Conservation (phyloP, 2,797 vertebrate species). For the Propithecus deckenii region DNA sequence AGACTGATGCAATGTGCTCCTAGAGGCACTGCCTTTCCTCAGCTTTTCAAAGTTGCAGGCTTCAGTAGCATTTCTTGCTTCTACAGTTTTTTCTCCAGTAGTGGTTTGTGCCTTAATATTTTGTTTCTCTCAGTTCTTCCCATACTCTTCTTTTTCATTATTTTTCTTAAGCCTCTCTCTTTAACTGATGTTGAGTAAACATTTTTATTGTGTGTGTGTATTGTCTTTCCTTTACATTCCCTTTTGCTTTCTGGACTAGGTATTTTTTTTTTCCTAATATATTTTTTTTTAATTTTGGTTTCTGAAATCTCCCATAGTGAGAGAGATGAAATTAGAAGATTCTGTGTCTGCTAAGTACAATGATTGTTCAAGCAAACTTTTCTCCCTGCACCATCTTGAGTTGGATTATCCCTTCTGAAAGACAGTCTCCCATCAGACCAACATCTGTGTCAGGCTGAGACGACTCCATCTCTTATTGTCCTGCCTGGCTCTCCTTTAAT, state of each 20-base stretch:
- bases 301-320: not conserved
- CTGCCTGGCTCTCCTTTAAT: not conserved
- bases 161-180: not conserved
- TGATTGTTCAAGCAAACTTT: not conserved
- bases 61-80: not conserved
- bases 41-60: not conserved
- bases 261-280: too few species aligned
- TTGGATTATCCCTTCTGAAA: not conserved
- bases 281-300: not conserved
- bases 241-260: not conserved
- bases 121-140: not conserved
- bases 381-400: not conserved
- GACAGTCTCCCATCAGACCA: not conserved
- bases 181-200: not conserved
- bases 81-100: not conserved
- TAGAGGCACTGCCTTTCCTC: not conserved
- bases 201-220: not conserved
- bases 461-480: not conserved
- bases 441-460: not conserved
- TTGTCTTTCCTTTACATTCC: not conserved
- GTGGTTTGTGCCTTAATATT: not conserved
- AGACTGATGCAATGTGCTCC: not conserved
- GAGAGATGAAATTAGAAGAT: not conserved
- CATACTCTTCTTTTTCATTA: not conserved
- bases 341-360: not conserved